Base-by-base conservation (phyloP, 2,888 invertebrate species). In the Blastobasis adustella region DNA sequence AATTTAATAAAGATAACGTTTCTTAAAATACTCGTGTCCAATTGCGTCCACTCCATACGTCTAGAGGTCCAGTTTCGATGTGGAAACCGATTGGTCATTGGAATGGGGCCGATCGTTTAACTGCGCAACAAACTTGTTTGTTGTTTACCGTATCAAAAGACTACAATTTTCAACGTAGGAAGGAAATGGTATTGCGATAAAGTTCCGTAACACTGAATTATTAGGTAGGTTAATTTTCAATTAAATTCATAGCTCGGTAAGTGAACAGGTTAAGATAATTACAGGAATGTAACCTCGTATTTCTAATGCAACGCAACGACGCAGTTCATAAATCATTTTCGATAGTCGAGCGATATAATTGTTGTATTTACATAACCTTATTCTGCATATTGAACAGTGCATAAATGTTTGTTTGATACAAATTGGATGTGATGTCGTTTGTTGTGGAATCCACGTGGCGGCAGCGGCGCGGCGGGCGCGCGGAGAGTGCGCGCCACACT, bases 91-190 rank as follows among this genome's bases (percentile, higher is more conserved):
- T n/a, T n/a, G n/a, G n/a, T 23, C 23, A 23, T 65, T 65, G 55
- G 55, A 67, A 67, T 63, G 67, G 67, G 65, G 65, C 60, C 69
- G 60, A 70, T 63, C 66, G 69, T 54, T 55, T 58, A 62, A 68
- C 71, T 75, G 66, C 76, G 74, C 71, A 73, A 74, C 70, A 70
- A 75, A 75, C 73, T 68, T 66, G 78, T 74, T 76, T 70, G 61
- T 65, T 45, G 39, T 10, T 37, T 37, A 9, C 60, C 56, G 58
- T 58, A 56, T 58, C 59, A 58, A 23, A 23, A 23, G 23, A 23
- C 23, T 23, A 59, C 58, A 67, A 41, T 46, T 50, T 46, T 46
- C 46, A 43, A 46, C 45, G 43, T 10, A 49, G 45, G 37, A 46
- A 50, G 23, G 23, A 23, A 23, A 23, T 23, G 23, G 23, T 23